Conservation (phyloP, 2,113 vertebrate genomes). For the Zosterops lateralis region DNA sequence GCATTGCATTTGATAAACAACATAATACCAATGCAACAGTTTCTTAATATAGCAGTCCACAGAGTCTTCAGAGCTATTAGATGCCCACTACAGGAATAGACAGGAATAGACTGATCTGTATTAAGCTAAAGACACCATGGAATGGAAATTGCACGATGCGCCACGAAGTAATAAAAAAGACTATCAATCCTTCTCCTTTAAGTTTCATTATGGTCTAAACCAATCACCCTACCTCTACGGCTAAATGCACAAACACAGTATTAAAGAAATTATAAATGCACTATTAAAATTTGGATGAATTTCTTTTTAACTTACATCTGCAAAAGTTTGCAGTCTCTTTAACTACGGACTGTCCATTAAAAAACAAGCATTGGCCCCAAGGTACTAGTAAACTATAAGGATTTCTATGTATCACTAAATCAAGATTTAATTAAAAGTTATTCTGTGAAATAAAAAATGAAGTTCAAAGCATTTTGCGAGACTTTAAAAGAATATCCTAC, state of each 20-base stretch:
- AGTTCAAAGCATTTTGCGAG: background rate
- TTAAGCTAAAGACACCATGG: background rate
- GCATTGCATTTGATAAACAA: background rate
- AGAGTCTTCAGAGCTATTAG: background rate
- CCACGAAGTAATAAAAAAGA: background rate
- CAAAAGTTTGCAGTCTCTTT: background rate
- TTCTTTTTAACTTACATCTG: background rate
- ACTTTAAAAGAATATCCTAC: conserved; percentile 66
- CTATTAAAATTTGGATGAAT: background rate
- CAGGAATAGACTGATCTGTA: background rate
- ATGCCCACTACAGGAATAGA: background rate
- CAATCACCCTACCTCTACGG: background rate
- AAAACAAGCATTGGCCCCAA: background rate
- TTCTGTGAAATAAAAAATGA: background rate
- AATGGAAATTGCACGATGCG: background rate
- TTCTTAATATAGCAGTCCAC: background rate
- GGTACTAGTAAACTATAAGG: background rate
- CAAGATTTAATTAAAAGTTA: background rate
- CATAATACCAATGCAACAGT: background rate
- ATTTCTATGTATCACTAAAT: background rate
- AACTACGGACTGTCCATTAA: background rate
- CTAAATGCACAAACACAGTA: background rate
- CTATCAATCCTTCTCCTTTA: background rate
- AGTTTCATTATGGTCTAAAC: background rate
- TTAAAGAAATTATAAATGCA: background rate